A percentile compares a stretch with the other conserved stretches of the same genome.
Conservation (phyloP, 2,888 invertebrate genomes). For the Leptothorax acervorum region DNA sequence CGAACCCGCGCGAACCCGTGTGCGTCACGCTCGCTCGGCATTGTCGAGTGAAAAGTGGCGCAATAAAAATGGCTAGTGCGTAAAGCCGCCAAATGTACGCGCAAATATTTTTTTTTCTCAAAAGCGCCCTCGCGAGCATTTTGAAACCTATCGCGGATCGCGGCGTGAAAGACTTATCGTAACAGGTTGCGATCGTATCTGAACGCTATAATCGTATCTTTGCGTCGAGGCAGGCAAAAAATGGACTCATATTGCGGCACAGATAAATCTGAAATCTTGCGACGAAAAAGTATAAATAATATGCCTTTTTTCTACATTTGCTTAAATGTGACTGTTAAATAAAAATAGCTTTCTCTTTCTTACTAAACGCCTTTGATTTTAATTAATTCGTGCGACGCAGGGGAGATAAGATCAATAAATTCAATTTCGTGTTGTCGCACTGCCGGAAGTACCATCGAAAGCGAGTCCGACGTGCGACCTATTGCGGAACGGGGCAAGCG, state of each 20-base stretch:
- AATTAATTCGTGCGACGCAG: neutral
- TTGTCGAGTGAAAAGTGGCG: slow-evolving; percentile 59
- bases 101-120: slow-evolving; percentile 15
- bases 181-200: slow-evolving; percentile 24
- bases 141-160: neutral
- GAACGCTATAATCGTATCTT: slow-evolving; percentile 2
- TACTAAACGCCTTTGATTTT: neutral
- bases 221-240: neutral
- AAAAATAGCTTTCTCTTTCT: neutral
- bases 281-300: neutral
- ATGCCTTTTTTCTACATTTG: neutral
- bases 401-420: slow-evolving; percentile 28
- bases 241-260: neutral
- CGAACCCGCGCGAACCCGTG: slow-evolving; percentile 58
- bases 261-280: neutral
- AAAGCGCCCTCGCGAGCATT: neutral
- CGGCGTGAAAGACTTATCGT: neutral
- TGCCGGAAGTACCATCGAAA: slow-evolving; percentile 51
- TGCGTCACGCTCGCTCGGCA: slow-evolving; percentile 57
- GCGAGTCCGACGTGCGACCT: slow-evolving; percentile 33
- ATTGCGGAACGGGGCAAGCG: slow-evolving; percentile 36
- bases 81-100: slow-evolving; percentile 36
- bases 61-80: slow-evolving; percentile 51
- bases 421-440: slow-evolving; percentile 1
- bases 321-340: neutral